A percentile compares a stretch with the other conserved stretches of the same genome.
phyloP scores from a whole-genome alignment of 2,888 invertebrate genomes.

The Harpagoxenus sublaevis region DNA sequence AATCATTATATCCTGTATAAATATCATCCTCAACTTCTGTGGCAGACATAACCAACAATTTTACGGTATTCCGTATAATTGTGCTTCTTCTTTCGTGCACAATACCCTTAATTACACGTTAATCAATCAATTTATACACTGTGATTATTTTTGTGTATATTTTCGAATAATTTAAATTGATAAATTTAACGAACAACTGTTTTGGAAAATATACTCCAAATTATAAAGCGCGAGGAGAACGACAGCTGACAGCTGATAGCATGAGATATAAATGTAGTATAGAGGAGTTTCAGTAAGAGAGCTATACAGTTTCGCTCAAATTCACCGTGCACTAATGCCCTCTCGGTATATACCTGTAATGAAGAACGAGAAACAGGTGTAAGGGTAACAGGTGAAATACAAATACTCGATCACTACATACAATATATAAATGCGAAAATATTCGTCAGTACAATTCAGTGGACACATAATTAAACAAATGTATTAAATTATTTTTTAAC shows the following conservation, averaged over 20 bases:
- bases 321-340: neutral
- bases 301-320: neutral
- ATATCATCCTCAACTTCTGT: slow-evolving; percentile 88
- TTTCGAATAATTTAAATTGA: neutral
- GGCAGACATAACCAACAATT: slow-evolving; percentile 50
- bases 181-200: neutral
- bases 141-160: neutral
- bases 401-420: no score
- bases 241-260: neutral
- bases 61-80: neutral
- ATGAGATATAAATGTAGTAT: neutral
- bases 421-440: no score
- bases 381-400: no score
- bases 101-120: neutral
- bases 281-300: neutral
- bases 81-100: neutral
- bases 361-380: no score
- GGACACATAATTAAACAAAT: no score
- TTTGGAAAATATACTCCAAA: neutral
- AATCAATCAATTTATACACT: neutral
- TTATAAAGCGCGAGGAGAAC: neutral
- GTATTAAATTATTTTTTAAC: no score
- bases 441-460: no score
- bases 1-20: slow-evolving; percentile 91
- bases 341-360: neutral